Conservation (phyloP, 1,140 invertebrate genomes). For the Gryon sp. region DNA sequence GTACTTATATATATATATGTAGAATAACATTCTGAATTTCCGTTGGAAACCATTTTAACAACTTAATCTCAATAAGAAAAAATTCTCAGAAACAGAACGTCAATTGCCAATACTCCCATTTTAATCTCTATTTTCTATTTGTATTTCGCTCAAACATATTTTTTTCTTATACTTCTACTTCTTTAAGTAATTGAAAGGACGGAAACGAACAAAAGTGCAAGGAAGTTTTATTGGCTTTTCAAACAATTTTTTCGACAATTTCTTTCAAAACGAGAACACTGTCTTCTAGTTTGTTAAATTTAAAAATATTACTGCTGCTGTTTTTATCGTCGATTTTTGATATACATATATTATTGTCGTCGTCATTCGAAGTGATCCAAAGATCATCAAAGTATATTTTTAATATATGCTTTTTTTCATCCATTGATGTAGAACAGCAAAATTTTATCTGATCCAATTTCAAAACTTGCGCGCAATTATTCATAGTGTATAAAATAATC, state of each 20-base stretch:
- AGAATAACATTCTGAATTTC: slow-evolving; percentile 36
- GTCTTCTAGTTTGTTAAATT: slow-evolving; percentile 63
- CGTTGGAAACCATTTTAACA: not conserved
- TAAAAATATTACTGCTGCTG: slow-evolving; percentile 39
- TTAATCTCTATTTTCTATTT: slow-evolving; percentile 20
- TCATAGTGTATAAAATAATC: slow-evolving; percentile 66
- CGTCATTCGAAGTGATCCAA: slow-evolving; percentile 61
- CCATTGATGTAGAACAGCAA: slow-evolving; percentile 32
- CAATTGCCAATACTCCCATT: slow-evolving; percentile 7
- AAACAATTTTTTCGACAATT: slow-evolving; percentile 36
- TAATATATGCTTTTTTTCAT: slow-evolving; percentile 35
- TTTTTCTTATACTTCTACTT: too few relatives aligned
- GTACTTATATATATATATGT: too few relatives aligned
- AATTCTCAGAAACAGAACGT: slow-evolving; percentile 23
- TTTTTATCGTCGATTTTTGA: slow-evolving; percentile 19
- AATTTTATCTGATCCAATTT: slow-evolving; percentile 38
- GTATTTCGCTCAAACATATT: slow-evolving; percentile 3
- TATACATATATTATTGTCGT: slow-evolving; percentile 32
- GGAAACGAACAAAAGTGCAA: not conserved
- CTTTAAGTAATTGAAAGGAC: not conserved
- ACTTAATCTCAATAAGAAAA: slow-evolving; percentile 23
- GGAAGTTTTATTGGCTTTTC: not conserved
- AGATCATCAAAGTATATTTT: slow-evolving; percentile 68
- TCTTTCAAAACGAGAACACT: slow-evolving; percentile 62
- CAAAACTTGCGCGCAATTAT: slow-evolving; percentile 41